A percentile compares a stretch with the other conserved stretches of the same genome.
Conservation (phyloP, 2,888 invertebrate genomes). For the Xestia xanthographa region DNA sequence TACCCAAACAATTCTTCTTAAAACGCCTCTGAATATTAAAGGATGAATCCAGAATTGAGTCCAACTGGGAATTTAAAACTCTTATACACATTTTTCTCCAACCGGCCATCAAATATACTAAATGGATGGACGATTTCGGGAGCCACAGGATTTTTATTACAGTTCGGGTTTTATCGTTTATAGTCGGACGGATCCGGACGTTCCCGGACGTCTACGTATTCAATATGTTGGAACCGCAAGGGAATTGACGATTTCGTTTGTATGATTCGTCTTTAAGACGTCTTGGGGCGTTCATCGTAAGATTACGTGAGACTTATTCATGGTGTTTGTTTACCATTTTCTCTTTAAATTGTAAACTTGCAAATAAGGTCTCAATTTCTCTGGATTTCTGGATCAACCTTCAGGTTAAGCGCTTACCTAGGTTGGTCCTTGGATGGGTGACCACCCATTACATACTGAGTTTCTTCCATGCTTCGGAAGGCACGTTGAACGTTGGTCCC, state of each 20-base stretch:
- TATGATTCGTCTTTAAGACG: slow-evolving; percentile 23
- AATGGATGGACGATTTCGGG: slow-evolving; percentile 43
- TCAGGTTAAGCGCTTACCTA: too few species aligned
- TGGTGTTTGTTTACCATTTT: slow-evolving; percentile 4
- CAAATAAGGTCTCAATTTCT: background rate
- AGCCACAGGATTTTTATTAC: slow-evolving; percentile 53
- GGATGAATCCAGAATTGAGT: background rate
- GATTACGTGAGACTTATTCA: background rate
- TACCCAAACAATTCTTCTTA: background rate
- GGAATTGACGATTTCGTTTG: slow-evolving; percentile 33
- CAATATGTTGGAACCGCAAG: slow-evolving; percentile 45
- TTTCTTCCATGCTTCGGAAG: too few species aligned
- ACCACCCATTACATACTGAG: too few species aligned
- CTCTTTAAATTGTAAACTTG: background rate
- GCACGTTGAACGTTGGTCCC: too few species aligned
- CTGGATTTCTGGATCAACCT: too few species aligned
- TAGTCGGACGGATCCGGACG: slow-evolving; percentile 23
- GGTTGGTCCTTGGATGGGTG: too few species aligned
- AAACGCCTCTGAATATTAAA: background rate
- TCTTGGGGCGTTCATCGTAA: background rate
- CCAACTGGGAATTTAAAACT: slow-evolving; percentile 33
- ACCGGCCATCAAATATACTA: slow-evolving; percentile 49
- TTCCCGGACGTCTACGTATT: slow-evolving; percentile 33
- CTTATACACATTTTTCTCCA: slow-evolving; percentile 31
- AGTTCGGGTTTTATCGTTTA: slow-evolving; percentile 49